Conservation (phyloP, 2,113 vertebrate genomes). For the Chionomys nivalis region DNA sequence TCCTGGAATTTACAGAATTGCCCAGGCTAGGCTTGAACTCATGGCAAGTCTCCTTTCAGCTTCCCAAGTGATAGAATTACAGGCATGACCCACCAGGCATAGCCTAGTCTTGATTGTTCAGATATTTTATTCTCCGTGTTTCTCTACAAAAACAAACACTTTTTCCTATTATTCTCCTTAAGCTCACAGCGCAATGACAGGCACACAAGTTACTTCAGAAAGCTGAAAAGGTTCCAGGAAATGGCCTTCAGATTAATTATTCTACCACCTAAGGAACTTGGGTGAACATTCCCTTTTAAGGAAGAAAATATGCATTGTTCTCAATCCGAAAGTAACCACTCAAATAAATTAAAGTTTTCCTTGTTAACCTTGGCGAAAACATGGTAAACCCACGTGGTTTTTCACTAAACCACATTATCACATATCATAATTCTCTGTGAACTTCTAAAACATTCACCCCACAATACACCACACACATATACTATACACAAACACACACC, state of each 20-base stretch:
- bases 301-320: background rate
- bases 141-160: conserved; percentile 2
- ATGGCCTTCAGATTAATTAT: conserved; percentile 35
- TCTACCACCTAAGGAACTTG: conserved; percentile 4
- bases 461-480: background rate
- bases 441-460: background rate
- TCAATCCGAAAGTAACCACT: background rate
- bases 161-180: conserved; percentile 20
- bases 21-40: background rate
- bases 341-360: conserved; percentile 20
- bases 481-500: background rate
- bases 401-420: background rate
- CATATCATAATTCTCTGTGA: background rate
- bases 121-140: background rate
- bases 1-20: background rate
- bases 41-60: background rate
- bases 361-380: background rate
- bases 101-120: background rate
- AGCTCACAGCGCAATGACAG: background rate
- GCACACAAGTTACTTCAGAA: background rate
- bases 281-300: background rate
- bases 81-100: background rate
- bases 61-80: background rate
- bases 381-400: background rate
- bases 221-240: background rate